These are phyloP conservation scores for Zeus faber DNA, from an alignment of 2,113 vertebrate genomes.

Conservation along the genomic window DNA sequence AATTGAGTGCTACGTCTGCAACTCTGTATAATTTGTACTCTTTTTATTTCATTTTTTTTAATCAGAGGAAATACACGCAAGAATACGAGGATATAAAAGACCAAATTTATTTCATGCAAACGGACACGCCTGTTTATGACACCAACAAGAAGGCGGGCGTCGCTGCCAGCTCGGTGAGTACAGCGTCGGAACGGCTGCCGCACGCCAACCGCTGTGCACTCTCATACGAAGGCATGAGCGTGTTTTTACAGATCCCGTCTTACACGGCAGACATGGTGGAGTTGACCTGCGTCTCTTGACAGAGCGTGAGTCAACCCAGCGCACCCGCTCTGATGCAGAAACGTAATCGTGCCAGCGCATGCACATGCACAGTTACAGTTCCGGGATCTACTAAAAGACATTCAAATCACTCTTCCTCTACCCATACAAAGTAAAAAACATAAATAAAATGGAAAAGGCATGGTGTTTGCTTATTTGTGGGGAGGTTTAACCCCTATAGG, in stretches of 20 bases:
- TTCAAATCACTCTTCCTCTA: too few species aligned
- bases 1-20: neutral
- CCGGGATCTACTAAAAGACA: too few species aligned
- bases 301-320: conserved; percentile 46
- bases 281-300: conserved; percentile 39
- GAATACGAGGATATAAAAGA: conserved; percentile 86
- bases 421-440: too few species aligned
- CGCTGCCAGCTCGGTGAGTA: conserved; percentile 83
- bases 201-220: neutral
- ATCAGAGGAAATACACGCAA: conserved; percentile 93
- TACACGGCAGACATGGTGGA: conserved; percentile 38
- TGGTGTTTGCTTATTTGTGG: too few species aligned
- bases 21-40: conserved; percentile 4
- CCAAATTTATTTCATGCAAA: conserved; percentile 98
- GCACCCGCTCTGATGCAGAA: conserved; percentile 31
- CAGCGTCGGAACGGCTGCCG: neutral
- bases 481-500: too few species aligned
- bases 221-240: conserved; percentile 7
- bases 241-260: conserved; percentile 34
- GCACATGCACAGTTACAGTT: too few species aligned
- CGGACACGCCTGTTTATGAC: conserved; percentile 90
- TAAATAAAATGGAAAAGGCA: too few species aligned
- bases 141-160: conserved; percentile 82
- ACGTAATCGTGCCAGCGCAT: conserved; percentile 18
- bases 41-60: conserved; percentile 1